These are phyloP conservation scores for Mesorhabditis spiculigera DNA, from an alignment of 2,888 invertebrate species.

Conservation along the genomic window DNA sequence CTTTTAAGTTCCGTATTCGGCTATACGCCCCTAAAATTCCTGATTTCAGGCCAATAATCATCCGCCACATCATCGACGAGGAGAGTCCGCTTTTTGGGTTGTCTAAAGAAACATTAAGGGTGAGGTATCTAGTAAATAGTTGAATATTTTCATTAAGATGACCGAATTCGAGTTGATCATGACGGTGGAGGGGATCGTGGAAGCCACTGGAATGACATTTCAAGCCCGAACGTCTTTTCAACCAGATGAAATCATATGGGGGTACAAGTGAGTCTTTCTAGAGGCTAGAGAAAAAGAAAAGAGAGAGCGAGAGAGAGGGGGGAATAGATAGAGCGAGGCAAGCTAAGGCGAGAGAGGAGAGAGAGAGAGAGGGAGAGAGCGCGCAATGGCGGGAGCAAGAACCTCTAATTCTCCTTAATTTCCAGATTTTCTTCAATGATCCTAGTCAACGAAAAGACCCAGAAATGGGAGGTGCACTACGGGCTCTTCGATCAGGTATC, in stretches of 20 bases:
- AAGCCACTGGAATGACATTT: conserved; percentile 57
- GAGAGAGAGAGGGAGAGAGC: background rate
- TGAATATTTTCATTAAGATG: conserved; percentile 20
- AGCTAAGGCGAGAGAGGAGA: no score
- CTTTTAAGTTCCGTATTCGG: no score
- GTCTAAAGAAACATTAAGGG: conserved; percentile 36
- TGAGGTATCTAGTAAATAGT: background rate
- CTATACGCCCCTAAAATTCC: background rate
- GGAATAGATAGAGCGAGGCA: background rate
- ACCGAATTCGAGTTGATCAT: conserved; percentile 54
- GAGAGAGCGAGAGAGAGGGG: no score
- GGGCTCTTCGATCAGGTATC: conserved; percentile 37
- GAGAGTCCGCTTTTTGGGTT: conserved; percentile 51
- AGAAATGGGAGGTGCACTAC: conserved; percentile 49
- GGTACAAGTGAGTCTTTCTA: conserved; percentile 32
- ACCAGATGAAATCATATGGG: conserved; percentile 56
- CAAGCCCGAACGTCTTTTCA: conserved; percentile 56
- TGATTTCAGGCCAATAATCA: conserved; percentile 47
- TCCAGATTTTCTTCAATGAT: conserved; percentile 55
- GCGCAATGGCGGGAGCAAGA: background rate
- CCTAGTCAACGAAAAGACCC: conserved; percentile 38
- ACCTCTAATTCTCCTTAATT: background rate
- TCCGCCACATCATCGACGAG: conserved; percentile 56
- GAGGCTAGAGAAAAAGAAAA: background rate
- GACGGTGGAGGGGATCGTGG: conserved; percentile 58